These are phyloP conservation scores for Bombyx mandarina DNA, from an alignment of 1,140 invertebrate species.

Conservation along the genomic window DNA sequence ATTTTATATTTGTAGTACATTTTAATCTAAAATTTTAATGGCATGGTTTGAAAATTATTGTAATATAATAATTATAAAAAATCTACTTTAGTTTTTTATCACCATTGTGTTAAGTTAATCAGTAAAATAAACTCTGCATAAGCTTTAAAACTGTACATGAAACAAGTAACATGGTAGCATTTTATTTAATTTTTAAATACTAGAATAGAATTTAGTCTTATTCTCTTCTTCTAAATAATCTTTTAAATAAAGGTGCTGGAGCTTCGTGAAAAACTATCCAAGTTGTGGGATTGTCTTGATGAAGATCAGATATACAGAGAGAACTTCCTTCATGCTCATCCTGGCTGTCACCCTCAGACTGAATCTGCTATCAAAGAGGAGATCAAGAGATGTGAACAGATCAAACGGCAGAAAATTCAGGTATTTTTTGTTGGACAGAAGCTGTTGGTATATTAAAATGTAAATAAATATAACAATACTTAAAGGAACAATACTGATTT, in stretches of 20 bases:
- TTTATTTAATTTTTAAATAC: too few species aligned
- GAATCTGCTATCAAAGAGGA: slow-evolving; percentile 56
- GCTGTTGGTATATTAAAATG: too few species aligned
- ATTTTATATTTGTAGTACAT: neutral
- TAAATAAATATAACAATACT: too few species aligned
- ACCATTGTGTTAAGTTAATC: too few species aligned
- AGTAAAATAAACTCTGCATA: too few species aligned
- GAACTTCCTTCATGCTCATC: slow-evolving; percentile 53
- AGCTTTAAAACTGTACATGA: too few species aligned
- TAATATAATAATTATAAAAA: too few species aligned
- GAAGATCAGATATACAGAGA: slow-evolving; percentile 66
- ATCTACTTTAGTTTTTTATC: too few species aligned
- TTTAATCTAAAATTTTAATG: too few species aligned
- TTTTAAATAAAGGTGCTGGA: slow-evolving; percentile 38
- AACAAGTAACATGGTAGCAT: too few species aligned
- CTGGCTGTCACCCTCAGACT: slow-evolving; percentile 45
- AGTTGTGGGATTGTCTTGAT: slow-evolving; percentile 77
- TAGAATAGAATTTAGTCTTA: too few species aligned
- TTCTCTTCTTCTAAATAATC: slow-evolving; percentile 1
- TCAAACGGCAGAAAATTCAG: slow-evolving; percentile 58
- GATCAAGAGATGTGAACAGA: slow-evolving; percentile 50
- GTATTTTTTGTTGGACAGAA: slow-evolving; percentile 19
- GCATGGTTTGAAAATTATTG: too few species aligned
- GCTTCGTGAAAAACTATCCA: slow-evolving; percentile 69
- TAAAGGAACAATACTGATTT: neutral